These are phyloP conservation scores for Gymnothorax javanicus DNA, from an alignment of 2,797 vertebrate genomes.

Conservation along the genomic window DNA sequence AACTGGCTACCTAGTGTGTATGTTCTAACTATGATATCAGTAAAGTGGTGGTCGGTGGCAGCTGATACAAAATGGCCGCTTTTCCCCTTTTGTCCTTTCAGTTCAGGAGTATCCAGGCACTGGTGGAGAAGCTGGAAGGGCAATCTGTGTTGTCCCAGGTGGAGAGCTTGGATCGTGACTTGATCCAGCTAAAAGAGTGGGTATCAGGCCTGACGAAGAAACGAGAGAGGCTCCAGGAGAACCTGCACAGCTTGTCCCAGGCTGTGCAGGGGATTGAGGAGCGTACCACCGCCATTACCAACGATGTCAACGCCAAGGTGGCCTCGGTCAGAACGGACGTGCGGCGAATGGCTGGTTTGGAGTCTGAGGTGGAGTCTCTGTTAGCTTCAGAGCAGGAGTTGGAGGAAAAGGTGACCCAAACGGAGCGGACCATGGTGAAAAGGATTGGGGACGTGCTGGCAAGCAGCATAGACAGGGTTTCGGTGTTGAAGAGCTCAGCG, in stretches of 20 bases:
- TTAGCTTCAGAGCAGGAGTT: slow-evolving; percentile 75
- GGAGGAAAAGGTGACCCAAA: slow-evolving; percentile 75
- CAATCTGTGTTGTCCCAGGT: slow-evolving; percentile 66
- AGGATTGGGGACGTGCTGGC: slow-evolving; percentile 84
- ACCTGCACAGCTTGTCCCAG: slow-evolving; percentile 69
- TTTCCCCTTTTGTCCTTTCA: slow-evolving; percentile 62
- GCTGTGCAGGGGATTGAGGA: slow-evolving; percentile 75
- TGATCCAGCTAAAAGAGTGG: slow-evolving; percentile 74
- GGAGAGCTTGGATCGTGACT: slow-evolving; percentile 74
- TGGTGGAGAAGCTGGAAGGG: slow-evolving; percentile 70
- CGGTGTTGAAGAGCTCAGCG: slow-evolving; percentile 71
- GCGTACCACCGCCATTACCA: slow-evolving; percentile 70
- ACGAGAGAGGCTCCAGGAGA: slow-evolving; percentile 70
- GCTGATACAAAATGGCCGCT: slow-evolving; percentile 17
- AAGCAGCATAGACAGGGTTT: slow-evolving; percentile 83
- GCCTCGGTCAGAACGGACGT: slow-evolving; percentile 86
- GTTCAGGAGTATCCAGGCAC: slow-evolving; percentile 75
- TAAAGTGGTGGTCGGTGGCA: neutral
- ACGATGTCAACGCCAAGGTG: slow-evolving; percentile 77
- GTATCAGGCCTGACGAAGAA: slow-evolving; percentile 68
- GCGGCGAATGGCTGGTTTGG: slow-evolving; percentile 87
- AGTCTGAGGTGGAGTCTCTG: slow-evolving; percentile 77
- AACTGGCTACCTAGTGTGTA: neutral
- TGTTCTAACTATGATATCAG: neutral
- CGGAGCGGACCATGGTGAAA: slow-evolving; percentile 78